Conservation (phyloP, 2,888 invertebrate genomes). For the Cheilosia variabilis region DNA sequence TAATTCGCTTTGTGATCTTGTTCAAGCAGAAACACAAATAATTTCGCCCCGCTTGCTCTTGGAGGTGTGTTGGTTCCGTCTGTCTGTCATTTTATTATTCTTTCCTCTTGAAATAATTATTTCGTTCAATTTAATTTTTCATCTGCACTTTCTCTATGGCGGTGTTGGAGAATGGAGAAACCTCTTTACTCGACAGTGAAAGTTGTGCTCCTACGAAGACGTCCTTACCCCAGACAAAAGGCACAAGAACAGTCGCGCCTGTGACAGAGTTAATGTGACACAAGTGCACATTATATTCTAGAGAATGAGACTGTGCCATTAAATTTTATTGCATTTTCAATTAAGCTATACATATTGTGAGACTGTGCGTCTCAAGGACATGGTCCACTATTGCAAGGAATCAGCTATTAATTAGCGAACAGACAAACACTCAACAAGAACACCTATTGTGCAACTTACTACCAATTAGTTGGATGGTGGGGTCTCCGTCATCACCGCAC, state of each 20-base stretch:
- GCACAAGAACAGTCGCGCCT: slow-evolving; percentile 44
- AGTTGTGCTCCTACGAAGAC: neutral
- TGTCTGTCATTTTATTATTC: slow-evolving; percentile 59
- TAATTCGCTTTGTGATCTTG: slow-evolving; percentile 74
- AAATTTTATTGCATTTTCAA: slow-evolving; percentile 68
- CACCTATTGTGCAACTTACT: slow-evolving; percentile 38
- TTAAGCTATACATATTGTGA: slow-evolving; percentile 17
- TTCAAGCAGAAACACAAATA: slow-evolving; percentile 76
- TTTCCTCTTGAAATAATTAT: slow-evolving; percentile 67
- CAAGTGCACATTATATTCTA: slow-evolving; percentile 56
- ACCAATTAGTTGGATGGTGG: slow-evolving; percentile 32
- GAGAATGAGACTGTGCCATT: slow-evolving; percentile 60
- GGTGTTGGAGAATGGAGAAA: neutral
- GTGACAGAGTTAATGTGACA: slow-evolving; percentile 63
- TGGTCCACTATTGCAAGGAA: slow-evolving; percentile 17
- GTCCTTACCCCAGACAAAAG: slow-evolving; percentile 21
- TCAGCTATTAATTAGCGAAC: slow-evolving; percentile 19
- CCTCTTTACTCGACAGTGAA: slow-evolving; percentile 17
- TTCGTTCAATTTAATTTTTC: slow-evolving; percentile 74
- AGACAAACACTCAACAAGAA: slow-evolving; percentile 17
- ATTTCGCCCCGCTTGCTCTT: slow-evolving; percentile 47
- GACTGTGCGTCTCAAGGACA: neutral
- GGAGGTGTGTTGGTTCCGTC: slow-evolving; percentile 15
- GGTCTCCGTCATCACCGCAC: neutral
- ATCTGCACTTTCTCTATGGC: slow-evolving; percentile 52